Evolutionary conservation across 2,888 invertebrate genomes (phyloP).

Genomic region (Liodrosophila aerea): DNA sequence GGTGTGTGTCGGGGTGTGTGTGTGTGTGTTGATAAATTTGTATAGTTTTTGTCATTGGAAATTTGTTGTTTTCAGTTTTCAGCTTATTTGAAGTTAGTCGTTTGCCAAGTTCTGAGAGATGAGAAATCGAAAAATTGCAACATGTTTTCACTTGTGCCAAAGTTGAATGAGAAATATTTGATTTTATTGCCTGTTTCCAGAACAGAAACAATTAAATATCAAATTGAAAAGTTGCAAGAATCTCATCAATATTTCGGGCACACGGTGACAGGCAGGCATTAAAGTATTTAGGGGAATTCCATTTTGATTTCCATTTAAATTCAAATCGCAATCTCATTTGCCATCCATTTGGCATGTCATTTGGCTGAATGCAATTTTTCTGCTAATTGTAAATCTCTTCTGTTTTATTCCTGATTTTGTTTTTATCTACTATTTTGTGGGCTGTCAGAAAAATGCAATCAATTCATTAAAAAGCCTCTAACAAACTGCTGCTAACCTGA

Average conservation of each 20-base stretch:
- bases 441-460: slow-evolving; percentile 54
- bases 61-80: slow-evolving; percentile 38
- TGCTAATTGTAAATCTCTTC: not conserved
- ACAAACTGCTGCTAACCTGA: slow-evolving; percentile 31
- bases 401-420: slow-evolving; percentile 1
- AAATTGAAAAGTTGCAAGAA: not conserved
- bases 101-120: slow-evolving; percentile 29
- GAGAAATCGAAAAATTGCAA: slow-evolving; percentile 46
- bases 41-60: slow-evolving; percentile 30
- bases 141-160: slow-evolving; percentile 13
- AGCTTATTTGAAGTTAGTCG: slow-evolving; percentile 67
- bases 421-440: slow-evolving; percentile 16
- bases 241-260: not conserved
- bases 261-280: not conserved
- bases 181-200: slow-evolving; percentile 9
- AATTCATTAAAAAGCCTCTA: slow-evolving; percentile 53
- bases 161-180: slow-evolving; percentile 10
- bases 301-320: slow-evolving; percentile 8
- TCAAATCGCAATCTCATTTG: slow-evolving; percentile 25
- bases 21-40: slow-evolving; percentile 35
- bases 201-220: slow-evolving; percentile 16
- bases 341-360: slow-evolving; percentile 6
- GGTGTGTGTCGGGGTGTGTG: slow-evolving; percentile 6
- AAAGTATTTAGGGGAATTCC: too few species aligned
- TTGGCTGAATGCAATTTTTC: not conserved